A percentile compares a stretch with the other conserved stretches of the same genome.
These are phyloP conservation scores for Choloepus hoffmanni DNA, from an alignment of 2,113 vertebrate species.

Conservation along the genomic window DNA sequence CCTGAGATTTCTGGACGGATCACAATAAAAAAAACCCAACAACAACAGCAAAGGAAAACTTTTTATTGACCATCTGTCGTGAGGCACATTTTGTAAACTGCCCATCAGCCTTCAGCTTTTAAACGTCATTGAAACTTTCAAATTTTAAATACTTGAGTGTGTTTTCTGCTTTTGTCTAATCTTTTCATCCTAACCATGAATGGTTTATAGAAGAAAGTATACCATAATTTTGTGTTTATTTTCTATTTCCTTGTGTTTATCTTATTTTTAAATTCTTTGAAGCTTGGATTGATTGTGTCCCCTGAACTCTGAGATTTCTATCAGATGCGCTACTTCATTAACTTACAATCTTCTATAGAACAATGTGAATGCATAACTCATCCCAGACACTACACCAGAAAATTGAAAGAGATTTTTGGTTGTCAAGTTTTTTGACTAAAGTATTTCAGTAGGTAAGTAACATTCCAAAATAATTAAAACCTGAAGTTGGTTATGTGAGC, in stretches of 20 bases:
- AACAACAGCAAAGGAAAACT: slow-evolving; percentile 56
- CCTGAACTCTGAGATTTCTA: slow-evolving; percentile 66
- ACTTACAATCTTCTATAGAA: slow-evolving; percentile 9
- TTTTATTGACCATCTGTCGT: slow-evolving; percentile 69
- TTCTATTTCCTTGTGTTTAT: slow-evolving; percentile 77
- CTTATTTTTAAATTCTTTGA: slow-evolving; percentile 62
- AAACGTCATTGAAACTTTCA: slow-evolving; percentile 13
- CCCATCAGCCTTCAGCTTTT: background rate
- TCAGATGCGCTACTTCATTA: slow-evolving; percentile 74
- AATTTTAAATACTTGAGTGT: slow-evolving; percentile 18
- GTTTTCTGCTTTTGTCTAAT: slow-evolving; percentile 73
- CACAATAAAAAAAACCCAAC: background rate
- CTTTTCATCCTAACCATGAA: slow-evolving; percentile 62
- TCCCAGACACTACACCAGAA: slow-evolving; percentile 17
- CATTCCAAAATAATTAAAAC: slow-evolving; percentile 28
- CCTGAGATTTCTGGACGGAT: slow-evolving; percentile 61
- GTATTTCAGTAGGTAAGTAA: slow-evolving; percentile 62
- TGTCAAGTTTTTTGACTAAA: slow-evolving; percentile 31
- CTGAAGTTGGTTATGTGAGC: slow-evolving; percentile 7
- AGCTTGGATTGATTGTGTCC: slow-evolving; percentile 67
- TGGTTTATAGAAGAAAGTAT: slow-evolving; percentile 51
- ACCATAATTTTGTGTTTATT: slow-evolving; percentile 60
- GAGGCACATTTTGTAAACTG: slow-evolving; percentile 58
- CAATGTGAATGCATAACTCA: slow-evolving; percentile 43
- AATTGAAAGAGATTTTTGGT: slow-evolving; percentile 46